Percentiles rank a stretch among this genome's conserved stretches.
phyloP scores from a whole-genome alignment of 1,140 invertebrate genomes.

The Mizuhopecten yessoensis region DNA sequence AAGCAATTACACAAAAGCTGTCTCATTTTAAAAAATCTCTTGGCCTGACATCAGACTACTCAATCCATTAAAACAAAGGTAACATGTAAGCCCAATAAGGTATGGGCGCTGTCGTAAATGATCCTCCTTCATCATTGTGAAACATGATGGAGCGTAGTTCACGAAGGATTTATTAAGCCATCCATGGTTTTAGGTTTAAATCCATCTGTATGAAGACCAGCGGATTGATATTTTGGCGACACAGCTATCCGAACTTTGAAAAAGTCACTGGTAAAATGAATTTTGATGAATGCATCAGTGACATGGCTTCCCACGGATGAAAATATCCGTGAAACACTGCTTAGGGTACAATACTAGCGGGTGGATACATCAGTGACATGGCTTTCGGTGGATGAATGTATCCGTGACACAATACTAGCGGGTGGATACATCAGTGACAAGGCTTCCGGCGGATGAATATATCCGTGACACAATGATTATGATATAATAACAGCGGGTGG shows the following conservation, averaged over 20 bases:
- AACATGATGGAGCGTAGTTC: not conserved
- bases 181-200: not conserved
- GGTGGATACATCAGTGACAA: no score
- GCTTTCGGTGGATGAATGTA: not conserved
- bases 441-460: not conserved
- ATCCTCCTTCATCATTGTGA: not conserved
- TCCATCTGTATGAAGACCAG: not conserved
- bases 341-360: not conserved
- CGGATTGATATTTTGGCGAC: not conserved
- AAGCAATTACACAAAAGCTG: no score
- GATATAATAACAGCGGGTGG: not conserved
- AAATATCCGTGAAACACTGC: not conserved
- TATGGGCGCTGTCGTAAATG: not conserved
- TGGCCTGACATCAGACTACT: not conserved
- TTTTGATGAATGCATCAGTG: not conserved
- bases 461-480: not conserved
- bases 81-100: not conserved
- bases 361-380: not conserved
- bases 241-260: no score
- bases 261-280: not conserved
- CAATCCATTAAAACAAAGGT: not conserved
- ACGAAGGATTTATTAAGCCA: not conserved
- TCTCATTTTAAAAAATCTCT: no score
- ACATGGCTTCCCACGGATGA: not conserved
- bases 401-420: not conserved